These are phyloP conservation scores for Progne subis DNA, from an alignment of 2,113 vertebrate species.

Conservation along the genomic window DNA sequence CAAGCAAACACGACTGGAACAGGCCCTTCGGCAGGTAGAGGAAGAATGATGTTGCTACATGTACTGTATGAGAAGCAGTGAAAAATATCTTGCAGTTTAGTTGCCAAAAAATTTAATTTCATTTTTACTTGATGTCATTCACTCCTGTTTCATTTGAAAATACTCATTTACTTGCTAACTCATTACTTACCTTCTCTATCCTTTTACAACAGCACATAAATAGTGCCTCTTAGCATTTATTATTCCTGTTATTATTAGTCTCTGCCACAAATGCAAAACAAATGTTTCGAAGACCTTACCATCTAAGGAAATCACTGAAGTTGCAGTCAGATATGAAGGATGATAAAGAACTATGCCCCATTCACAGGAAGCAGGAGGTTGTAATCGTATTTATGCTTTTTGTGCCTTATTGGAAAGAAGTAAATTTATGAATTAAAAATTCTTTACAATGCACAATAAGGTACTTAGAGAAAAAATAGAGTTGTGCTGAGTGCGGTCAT, in stretches of 20 bases:
- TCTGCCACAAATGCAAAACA: not conserved
- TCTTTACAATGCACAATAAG: not conserved
- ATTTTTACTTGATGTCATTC: not conserved
- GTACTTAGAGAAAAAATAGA: not conserved
- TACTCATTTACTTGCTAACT: not conserved
- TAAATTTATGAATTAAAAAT: not conserved
- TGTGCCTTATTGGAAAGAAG: not conserved
- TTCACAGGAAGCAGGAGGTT: not conserved
- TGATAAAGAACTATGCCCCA: not conserved
- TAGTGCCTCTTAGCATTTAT: not conserved
- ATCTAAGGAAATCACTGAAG: constrained; percentile 32
- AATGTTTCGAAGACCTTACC: constrained; percentile 17
- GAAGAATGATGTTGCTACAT: not conserved
- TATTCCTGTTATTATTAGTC: not conserved
- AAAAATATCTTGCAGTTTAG: not conserved
- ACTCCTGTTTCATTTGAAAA: not conserved
- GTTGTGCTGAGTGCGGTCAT: not conserved
- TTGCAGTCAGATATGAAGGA: not conserved
- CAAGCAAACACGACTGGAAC: constrained; percentile 92
- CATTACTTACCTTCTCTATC: not conserved
- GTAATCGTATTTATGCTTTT: not conserved
- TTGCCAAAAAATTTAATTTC: not conserved
- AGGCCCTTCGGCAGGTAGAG: constrained; percentile 89
- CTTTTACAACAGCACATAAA: not conserved
- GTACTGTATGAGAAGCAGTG: not conserved